Evolutionary conservation across 2,888 invertebrate genomes (phyloP), one percentile per base, ranked within the genome.

Genomic region (Sphaeridia pumilis): DNA sequence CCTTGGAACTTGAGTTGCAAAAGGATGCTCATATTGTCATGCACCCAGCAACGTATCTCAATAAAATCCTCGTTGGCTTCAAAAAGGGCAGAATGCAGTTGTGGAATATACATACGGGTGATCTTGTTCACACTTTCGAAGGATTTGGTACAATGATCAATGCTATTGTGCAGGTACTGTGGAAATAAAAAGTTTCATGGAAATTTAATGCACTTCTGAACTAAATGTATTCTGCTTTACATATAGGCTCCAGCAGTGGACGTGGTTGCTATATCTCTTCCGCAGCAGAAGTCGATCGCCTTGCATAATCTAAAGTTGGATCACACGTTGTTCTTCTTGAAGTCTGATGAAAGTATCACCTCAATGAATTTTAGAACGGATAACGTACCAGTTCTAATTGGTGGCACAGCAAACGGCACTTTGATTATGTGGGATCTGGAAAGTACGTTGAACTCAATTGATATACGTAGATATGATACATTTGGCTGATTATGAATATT

Each of bases 41-140:
- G 52, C 98, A 98, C 75, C 98, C 97, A 0, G 82, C 80, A 24
- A 90, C 95, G 0, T 98, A 97, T 69, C 71, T 93, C 17, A 97
- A 98, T 69, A 98, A 98, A 69, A 78, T 97, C 55, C 69, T 95
- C 26, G 72, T 95, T 36, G 94, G 87, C 1, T 89, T 89, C 63
- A 76, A 80, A 52, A 86, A 90, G 69, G 94, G 94, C 0, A 70
- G 75, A 38, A 67, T 95, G 60, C 89, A 92, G 67, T 70, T 97
- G 58, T 92, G 92, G 88, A 97, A 97, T 72, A 72, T 95, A 5
- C 82, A 83, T 50, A 80, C 80, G 21, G 79, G 79, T 35, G 83
- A 82, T 66, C 72, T 85, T 59, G 75, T 92, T 45, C 82, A 84
- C 69, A 80, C 82, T 0, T 90, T 93, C 67, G 71, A 75, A 54